Evolutionary conservation across 2,797 vertebrate genomes (phyloP).

Genomic region (Pseudocheirus occidentalis): DNA sequence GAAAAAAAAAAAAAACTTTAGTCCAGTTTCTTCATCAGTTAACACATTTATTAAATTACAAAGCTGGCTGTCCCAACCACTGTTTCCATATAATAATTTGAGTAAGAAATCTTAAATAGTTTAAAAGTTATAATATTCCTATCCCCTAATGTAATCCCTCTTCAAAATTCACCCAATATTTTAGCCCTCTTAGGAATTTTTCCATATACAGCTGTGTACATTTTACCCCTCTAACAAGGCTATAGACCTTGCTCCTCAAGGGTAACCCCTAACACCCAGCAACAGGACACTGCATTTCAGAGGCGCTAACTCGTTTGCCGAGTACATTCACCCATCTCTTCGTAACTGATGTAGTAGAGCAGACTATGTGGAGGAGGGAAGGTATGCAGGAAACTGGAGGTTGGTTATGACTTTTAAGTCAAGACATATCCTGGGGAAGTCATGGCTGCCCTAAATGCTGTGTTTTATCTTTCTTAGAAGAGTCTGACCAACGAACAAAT

Average conservation of each 20-base stretch:
- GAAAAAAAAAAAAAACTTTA: neutral
- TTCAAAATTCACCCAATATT: neutral
- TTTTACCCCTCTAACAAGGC: neutral
- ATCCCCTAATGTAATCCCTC: neutral
- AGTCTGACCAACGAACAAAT: slow-evolving; percentile 20
- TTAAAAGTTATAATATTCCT: neutral
- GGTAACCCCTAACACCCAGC: neutral
- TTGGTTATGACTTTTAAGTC: slow-evolving; percentile 6
- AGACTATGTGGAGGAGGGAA: neutral
- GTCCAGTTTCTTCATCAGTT: slow-evolving; percentile 42
- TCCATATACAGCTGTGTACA: neutral
- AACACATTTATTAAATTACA: slow-evolving; percentile 31
- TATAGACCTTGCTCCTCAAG: neutral
- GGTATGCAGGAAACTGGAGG: neutral
- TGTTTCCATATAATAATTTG: slow-evolving; percentile 6
- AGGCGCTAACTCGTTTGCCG: neutral
- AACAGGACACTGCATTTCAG: neutral
- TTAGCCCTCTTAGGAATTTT: neutral
- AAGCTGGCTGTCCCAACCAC: neutral
- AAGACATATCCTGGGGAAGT: slow-evolving; percentile 44
- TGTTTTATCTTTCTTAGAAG: neutral
- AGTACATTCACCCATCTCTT: neutral
- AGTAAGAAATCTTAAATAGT: neutral
- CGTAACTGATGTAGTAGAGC: neutral
- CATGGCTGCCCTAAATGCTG: neutral